These are phyloP conservation scores for Macrocentrus cingulum DNA, from an alignment of 1,140 invertebrate genomes.

Conservation along the genomic window DNA sequence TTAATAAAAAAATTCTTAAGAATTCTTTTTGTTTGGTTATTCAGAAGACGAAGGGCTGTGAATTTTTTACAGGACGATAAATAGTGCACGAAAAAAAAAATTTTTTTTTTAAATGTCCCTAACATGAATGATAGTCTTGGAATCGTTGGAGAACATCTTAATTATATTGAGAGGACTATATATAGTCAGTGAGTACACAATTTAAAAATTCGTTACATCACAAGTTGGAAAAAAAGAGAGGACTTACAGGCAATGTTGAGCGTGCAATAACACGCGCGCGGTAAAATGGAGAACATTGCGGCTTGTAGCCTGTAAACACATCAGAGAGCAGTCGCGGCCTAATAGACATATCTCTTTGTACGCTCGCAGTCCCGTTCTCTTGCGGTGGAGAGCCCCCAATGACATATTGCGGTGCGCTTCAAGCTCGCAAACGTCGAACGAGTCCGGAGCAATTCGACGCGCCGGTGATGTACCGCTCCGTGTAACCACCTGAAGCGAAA, in stretches of 20 bases:
- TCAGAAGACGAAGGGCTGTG: no score
- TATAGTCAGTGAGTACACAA: not conserved
- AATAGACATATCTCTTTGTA: conserved; percentile 36
- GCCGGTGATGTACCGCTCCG: conserved; percentile 25
- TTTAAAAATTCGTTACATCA: not conserved
- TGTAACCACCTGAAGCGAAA: conserved; percentile 9
- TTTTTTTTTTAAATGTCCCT: no score
- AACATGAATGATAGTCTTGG: no score
- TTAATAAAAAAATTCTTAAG: no score
- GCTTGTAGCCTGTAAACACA: conserved; percentile 7
- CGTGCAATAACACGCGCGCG: not conserved
- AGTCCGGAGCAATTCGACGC: conserved; percentile 31
- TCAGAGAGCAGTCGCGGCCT: conserved; percentile 27
- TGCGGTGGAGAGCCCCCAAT: conserved; percentile 11
- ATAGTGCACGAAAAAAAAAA: no score
- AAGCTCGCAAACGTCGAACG: conserved; percentile 28
- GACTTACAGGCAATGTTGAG: not conserved
- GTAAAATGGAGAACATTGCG: conserved; percentile 3
- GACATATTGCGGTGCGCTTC: conserved; percentile 19
- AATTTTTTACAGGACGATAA: no score
- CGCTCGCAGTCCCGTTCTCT: not conserved
- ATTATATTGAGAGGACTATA: conserved; percentile 11
- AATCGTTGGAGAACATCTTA: no score
- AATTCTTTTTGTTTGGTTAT: no score
- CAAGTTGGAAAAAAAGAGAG: not conserved